Evolutionary conservation across 2,797 vertebrate genomes (phyloP).

Genomic region (Xyrichtys novacula): DNA sequence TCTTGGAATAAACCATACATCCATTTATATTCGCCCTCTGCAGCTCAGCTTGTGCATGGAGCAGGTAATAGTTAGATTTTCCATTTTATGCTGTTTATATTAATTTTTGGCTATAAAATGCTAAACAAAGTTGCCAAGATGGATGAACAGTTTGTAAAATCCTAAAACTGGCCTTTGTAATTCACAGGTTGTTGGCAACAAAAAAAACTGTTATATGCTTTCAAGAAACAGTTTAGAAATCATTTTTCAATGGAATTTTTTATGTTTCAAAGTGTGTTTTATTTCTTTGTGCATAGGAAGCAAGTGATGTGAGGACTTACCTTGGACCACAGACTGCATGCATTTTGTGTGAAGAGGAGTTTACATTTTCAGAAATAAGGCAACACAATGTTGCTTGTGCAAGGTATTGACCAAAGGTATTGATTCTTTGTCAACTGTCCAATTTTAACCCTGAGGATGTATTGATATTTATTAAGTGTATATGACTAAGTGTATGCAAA

Average conservation of each 20-base stretch:
- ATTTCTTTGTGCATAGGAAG: not conserved
- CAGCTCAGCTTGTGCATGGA: too few relatives aligned
- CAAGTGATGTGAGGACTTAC: not conserved
- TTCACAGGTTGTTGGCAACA: not conserved
- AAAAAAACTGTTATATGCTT: not conserved
- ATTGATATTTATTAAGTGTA: not conserved
- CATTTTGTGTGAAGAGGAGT: not conserved
- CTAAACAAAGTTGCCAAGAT: too few relatives aligned
- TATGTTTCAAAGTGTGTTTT: not conserved
- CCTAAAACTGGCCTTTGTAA: not conserved
- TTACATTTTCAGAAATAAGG: not conserved
- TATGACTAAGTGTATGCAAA: not conserved
- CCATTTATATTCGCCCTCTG: too few relatives aligned
- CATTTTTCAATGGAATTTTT: not conserved
- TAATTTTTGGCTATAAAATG: too few relatives aligned
- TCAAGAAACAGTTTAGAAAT: not conserved
- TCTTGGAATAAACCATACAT: too few relatives aligned
- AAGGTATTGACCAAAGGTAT: not conserved
- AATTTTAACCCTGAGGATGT: not conserved
- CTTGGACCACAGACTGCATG: conserved; percentile 1
- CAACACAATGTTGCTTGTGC: not conserved
- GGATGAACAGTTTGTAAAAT: too few relatives aligned
- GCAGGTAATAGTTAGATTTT: too few relatives aligned
- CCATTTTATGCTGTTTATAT: too few relatives aligned
- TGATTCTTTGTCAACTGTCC: not conserved